phyloP scores from a whole-genome alignment of 2,113 vertebrate genomes.

The Bos taurus region ARS-UCD2.0 NC_037339.1:32762001-32762500 shows the following conservation, averaged over 20 bases:
- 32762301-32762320: background rate
- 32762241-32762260: background rate
- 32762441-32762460: background rate
- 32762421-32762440: rapidly evolving
- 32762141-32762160: background rate
- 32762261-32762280: too few relatives aligned
- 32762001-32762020: rapidly evolving
- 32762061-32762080: background rate
- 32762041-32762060: background rate
- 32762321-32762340: background rate
- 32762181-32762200: rapidly evolving
- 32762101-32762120: background rate
- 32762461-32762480: background rate
- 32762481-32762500: background rate
- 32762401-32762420: rapidly evolving
- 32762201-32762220: background rate
- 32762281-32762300: background rate
- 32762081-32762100: background rate
- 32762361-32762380: background rate
- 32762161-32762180: rapidly evolving
- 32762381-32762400: rapidly evolving
- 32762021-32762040: background rate
- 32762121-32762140: rapidly evolving
- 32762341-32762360: background rate
- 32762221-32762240: rapidly evolving